These are phyloP conservation scores for Capromys pilorides DNA, from an alignment of 2,797 vertebrate genomes.

Conservation along the genomic window DNA sequence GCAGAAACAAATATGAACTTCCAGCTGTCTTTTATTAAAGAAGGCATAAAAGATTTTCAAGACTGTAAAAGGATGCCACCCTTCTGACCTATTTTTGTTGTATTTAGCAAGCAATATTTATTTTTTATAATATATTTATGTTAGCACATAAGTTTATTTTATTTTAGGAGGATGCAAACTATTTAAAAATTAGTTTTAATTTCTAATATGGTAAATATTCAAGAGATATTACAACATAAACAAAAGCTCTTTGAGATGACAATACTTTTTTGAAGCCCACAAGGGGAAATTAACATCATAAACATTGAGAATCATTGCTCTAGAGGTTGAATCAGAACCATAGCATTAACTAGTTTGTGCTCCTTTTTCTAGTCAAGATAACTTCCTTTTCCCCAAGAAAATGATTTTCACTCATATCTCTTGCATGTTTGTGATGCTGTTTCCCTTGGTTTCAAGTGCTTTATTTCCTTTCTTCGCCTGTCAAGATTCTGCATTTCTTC, in stretches of 20 bases:
- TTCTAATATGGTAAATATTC: conserved; percentile 47
- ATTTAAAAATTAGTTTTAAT: conserved; percentile 15
- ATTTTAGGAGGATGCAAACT: conserved; percentile 46
- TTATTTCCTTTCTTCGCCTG: not conserved
- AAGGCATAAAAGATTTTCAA: not conserved
- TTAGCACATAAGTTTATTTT: conserved; percentile 35
- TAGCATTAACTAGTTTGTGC: not conserved
- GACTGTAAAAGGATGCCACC: not conserved
- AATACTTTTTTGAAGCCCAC: not conserved
- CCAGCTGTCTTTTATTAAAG: conserved; percentile 2
- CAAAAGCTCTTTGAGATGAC: conserved; percentile 25
- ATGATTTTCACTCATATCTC: not conserved
- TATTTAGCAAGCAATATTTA: not conserved
- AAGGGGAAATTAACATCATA: not conserved
- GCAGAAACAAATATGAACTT: conserved; percentile 42
- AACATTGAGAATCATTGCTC: conserved; percentile 10
- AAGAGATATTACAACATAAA: conserved; percentile 15
- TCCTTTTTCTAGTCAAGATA: not conserved
- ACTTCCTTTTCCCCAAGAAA: conserved; percentile 37
- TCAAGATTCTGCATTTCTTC: not conserved
- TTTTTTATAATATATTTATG: conserved; percentile 58
- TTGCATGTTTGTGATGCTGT: not conserved
- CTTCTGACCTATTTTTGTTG: conserved; percentile 46
- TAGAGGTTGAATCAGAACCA: not conserved
- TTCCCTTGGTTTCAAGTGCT: not conserved